These are phyloP conservation scores for Picus viridis DNA, from an alignment of 2,797 vertebrate species.

Conservation along the genomic window DNA sequence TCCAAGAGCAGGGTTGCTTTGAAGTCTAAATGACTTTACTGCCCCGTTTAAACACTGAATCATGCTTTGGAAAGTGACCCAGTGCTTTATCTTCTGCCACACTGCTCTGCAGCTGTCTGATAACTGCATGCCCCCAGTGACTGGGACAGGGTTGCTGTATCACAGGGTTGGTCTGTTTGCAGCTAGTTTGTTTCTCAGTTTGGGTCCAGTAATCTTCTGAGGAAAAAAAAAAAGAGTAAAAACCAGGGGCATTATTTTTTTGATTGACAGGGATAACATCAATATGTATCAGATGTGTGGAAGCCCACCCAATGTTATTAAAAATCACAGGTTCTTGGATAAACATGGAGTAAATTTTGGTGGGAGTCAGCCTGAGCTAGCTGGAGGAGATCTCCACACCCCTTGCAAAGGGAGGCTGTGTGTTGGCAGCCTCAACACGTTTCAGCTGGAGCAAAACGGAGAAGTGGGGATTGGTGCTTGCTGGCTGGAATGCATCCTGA, in stretches of 20 bases:
- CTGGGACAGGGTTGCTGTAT: not conserved
- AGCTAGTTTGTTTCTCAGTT: not conserved
- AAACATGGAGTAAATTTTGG: not conserved
- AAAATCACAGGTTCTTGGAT: not conserved
- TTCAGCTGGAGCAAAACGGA: not conserved
- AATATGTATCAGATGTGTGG: not conserved
- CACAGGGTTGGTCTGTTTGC: not conserved
- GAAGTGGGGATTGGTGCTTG: not conserved
- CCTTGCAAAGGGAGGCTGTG: accelerated
- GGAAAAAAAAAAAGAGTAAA: not conserved
- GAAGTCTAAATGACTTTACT: not conserved
- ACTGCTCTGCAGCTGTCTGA: not conserved
- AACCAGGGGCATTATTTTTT: not conserved
- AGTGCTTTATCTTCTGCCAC: not conserved
- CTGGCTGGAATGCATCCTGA: not conserved
- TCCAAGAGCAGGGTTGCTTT: not conserved
- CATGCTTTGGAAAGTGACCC: not conserved
- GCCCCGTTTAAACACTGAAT: not conserved
- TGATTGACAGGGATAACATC: not conserved
- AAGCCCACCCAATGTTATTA: not conserved
- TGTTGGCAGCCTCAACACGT: not conserved
- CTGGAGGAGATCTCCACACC: not conserved
- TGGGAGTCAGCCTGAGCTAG: not conserved
- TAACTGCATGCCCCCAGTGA: not conserved
- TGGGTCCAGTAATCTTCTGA: not conserved